Base-by-base conservation (phyloP, 2,797 vertebrate genomes). In the Sciurus carolinensis region DNA sequence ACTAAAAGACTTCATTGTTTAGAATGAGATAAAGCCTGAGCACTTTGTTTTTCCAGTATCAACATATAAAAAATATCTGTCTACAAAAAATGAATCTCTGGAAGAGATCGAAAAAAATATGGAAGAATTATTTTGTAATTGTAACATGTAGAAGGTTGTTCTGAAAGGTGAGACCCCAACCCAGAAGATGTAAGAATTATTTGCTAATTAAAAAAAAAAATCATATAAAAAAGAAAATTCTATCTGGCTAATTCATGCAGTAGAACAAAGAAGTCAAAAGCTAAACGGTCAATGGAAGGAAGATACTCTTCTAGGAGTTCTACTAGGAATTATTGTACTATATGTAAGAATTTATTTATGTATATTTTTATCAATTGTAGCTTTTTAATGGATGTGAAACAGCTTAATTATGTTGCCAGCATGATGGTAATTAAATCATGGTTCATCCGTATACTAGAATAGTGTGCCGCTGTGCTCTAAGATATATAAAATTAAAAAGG, bases 21-120 rank as follows among this genome's bases (percentile, higher is more conserved):
- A 30, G 33, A 80, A 50, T 44, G 33, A 44, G 39, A 20, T 36
- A 69, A 67, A 69, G 17, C 7, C 52, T 84, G 30, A 69, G 9
- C 26, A 69, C 69, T 75, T 89, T 14, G 85, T 81, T 90, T 86
- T 50, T 69, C 94, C 84, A 89, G 13, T 64, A 77, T 90, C 14
- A 67, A 39, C 0, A 3, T 50, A 62, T 79, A 47, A 87, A 84
- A 85, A 7, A 69, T 47, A 62, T 1, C 30, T 71, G 42, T 47
- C 18, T 67, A 28, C 44, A 75, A 69, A 81, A 80, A 81, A 17
- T 11, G 13, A 36, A 42, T 57, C 42, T 84, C 11, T 47, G 9
- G 52, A 90, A 86, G 22, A 36, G 79, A 30, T 72, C 64, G 54
- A 80, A 28, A 26, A 85, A 93, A 66, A 64, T 62, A 47, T 33